Evolutionary conservation across 2,797 vertebrate species (phyloP).

Genomic region (Anolis apletophallus): DNA sequence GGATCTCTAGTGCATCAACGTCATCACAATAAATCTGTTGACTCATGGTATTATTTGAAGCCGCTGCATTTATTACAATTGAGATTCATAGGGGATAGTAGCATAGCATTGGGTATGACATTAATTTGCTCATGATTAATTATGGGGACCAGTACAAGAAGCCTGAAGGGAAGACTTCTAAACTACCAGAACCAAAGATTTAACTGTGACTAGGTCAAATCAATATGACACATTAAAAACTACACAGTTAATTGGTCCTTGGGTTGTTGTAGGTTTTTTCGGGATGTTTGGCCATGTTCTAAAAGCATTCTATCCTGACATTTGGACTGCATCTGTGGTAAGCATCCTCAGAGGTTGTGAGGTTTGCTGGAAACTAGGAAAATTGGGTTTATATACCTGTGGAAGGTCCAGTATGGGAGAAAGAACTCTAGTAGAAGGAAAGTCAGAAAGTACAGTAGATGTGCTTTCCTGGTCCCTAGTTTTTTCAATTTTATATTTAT

Average conservation of each 20-base stretch:
- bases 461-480: too few relatives aligned
- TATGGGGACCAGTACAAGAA: neutral
- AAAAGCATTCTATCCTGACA: too few relatives aligned
- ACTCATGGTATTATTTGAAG: neutral
- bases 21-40: neutral
- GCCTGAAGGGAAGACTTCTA: neutral
- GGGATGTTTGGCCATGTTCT: too few relatives aligned
- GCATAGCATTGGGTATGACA: neutral
- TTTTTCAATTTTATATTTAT: too few relatives aligned
- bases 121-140: neutral
- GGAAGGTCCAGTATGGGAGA: too few relatives aligned
- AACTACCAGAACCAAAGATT: neutral
- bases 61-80: conserved; percentile 7
- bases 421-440: too few relatives aligned
- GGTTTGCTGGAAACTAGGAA: too few relatives aligned
- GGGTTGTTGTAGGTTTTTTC: too few relatives aligned
- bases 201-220: neutral
- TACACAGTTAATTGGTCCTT: neutral
- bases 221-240: neutral
- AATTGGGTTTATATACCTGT: too few relatives aligned
- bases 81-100: neutral
- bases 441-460: too few relatives aligned
- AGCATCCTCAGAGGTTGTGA: too few relatives aligned
- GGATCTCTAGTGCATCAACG: neutral
- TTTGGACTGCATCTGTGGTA: too few relatives aligned